Evolutionary conservation across 2,797 vertebrate genomes (phyloP), one percentile per base, ranked within the genome.

Genomic region (Sebastes glaucus): DNA sequence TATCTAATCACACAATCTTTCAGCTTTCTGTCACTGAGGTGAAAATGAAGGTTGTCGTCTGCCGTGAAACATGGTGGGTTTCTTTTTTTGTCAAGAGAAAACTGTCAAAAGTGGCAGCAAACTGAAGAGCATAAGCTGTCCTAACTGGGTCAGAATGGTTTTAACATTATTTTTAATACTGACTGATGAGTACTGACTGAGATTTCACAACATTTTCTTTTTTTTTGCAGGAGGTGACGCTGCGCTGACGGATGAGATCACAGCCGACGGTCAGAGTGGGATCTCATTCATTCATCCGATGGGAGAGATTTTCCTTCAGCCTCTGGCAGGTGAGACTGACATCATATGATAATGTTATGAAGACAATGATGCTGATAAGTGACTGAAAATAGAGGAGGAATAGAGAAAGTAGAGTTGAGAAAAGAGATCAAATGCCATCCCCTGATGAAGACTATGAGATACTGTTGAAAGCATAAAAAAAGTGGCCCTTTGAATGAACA

Each of bases 291-390:
- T 98, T 80, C 96, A 97, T 78, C 96, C 97, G 3, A 91, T 93
- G 86, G 97, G 96, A 79, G 97, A 99, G 83, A 96, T 98, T 87
- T 98, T 96, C 92, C 93, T 98, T 71, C 96, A 96, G 74, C 97
- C 97, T 59, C 92, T 99, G 77, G 97, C 97, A 95, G 97, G 97
- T 98, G 91, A 89, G 91, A 33, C 62, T 33, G 49, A 67, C 53
- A 13, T 76, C 25, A 65, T 55, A n/a, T 38, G 3, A 66, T n/a
- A 9, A 49, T 62, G 20, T 49, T 20, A 16, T 8, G 7, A 25
- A 55, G 11, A 25, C 22, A 38, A 8, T 6, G 30, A 61, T 25
- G 11, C 16, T 46, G 14, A 72, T 66, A 2, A 66, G 7, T 25
- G 27, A 16, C 11, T n/a, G 16, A 32, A 32, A 32, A 46, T 25